Evolutionary conservation across 2,797 vertebrate genomes (phyloP), one percentile per base, ranked within the genome.

Genomic region (Argya squamiceps): DNA sequence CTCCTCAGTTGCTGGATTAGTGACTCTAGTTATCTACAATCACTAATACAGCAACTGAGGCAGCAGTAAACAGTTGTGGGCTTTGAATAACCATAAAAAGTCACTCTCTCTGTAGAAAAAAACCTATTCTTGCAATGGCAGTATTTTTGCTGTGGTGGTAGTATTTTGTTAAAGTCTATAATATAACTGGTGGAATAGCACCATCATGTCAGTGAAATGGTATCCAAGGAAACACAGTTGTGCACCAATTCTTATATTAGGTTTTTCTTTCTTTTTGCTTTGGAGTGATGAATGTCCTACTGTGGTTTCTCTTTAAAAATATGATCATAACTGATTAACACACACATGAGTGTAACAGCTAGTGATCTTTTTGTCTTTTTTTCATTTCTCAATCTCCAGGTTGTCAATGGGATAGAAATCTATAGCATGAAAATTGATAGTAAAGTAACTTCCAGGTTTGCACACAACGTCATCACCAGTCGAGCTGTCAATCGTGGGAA

Each of bases 381-480:
- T 47, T 41, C 4, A 14, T 78, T 13, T 98, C 92, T 96, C 84
- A 70, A 73, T 94, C 62, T 89, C 11, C 94, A 99, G 98, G 92
- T 98, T 50, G 97, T 97, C 43, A 58, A 98, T 30, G 98, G 96
- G 6, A 93, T 98, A 89, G 93, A 96, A 94, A 95, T 98, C 83
- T 95, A 96, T 84, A 99, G 98, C 53, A 95, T 99, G 94, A 99
- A 97, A 60, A 98, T 99, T 96, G 97, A 98, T 71, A 99, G 98
- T 94, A 98, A 98, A 92, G 97, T 99, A 71, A 98, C 97, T 6
- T 99, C 99, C 77, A 97, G 99, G 46, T 99, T 99, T 18, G 98
- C 99, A 37, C 99, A 98, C 97, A 99, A 98, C 4, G 97, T 99
- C 94, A 98, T 99, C 97, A 99, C 98, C 94, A 99, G 99, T 55